A percentile compares a stretch with the other conserved stretches of the same genome.
phyloP scores from a whole-genome alignment of 1,140 invertebrate genomes.

The Lysiphlebus fabarum region DNA sequence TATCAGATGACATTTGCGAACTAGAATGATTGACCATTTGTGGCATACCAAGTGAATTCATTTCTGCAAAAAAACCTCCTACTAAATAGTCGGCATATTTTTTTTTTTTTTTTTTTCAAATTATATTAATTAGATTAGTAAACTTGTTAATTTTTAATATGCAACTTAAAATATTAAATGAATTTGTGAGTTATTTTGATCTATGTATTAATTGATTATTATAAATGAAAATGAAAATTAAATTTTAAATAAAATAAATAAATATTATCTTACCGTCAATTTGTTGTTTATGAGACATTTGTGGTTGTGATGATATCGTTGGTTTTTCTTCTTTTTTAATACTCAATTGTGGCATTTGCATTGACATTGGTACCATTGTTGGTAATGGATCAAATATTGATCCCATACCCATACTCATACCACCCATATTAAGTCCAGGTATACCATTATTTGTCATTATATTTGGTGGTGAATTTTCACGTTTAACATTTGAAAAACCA shows the following conservation, averaged over 20 bases:
- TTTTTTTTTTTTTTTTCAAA: conserved; percentile 16
- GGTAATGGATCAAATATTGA: conserved; percentile 67
- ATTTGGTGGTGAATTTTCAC: conserved; percentile 53
- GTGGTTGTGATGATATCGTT: conserved; percentile 38
- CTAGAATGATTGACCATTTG: conserved; percentile 46
- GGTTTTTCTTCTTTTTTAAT: conserved; percentile 59
- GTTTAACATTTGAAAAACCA: conserved; percentile 51
- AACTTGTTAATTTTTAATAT: conserved; percentile 33
- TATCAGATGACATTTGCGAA: conserved; percentile 41
- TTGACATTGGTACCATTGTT: conserved; percentile 47
- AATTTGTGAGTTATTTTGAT: no score
- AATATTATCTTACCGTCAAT: conserved; percentile 47
- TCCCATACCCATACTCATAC: conserved; percentile 54
- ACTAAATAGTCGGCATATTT: conserved; percentile 39
- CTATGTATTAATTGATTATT: no score
- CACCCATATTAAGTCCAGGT: conserved; percentile 44
- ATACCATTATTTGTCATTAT: conserved; percentile 56
- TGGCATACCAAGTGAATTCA: conserved; percentile 47
- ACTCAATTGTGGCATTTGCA: conserved; percentile 51
- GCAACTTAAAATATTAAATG: no score
- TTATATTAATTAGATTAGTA: conserved; percentile 42
- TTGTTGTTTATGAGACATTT: conserved; percentile 42
- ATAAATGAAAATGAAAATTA: no score
- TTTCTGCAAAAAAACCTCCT: conserved; percentile 52
- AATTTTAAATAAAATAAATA: conserved; percentile 9